These are phyloP conservation scores for Steatocranus sp. DNA, from an alignment of 2,797 vertebrate species.

Conservation along the genomic window DNA sequence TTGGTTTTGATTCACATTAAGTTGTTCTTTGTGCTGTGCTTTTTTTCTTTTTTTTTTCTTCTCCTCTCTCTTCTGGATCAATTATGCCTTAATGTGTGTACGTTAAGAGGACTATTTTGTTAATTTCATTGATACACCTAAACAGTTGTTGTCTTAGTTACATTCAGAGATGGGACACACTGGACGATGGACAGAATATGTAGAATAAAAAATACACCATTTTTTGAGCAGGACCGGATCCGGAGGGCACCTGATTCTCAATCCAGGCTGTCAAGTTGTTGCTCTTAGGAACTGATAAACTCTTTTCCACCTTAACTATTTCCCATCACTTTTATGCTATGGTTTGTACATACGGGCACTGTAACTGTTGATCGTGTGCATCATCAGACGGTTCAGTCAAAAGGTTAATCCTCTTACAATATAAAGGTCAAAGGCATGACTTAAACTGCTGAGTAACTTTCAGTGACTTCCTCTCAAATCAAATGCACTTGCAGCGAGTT, in stretches of 20 bases:
- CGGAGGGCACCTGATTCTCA: fast-evolving
- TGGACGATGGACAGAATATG: fast-evolving
- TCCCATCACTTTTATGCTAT: neutral
- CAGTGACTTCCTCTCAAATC: neutral
- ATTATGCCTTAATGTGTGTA: neutral
- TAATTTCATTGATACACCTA: neutral
- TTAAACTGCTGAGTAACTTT: neutral
- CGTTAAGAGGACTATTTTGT: neutral
- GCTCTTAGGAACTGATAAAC: neutral
- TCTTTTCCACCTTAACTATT: neutral
- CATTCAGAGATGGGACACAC: neutral
- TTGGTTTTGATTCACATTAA: neutral
- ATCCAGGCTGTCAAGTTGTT: neutral
- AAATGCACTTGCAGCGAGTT: neutral
- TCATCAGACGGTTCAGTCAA: neutral
- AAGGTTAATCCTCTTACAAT: neutral
- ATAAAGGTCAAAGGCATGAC: neutral
- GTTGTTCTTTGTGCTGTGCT: neutral
- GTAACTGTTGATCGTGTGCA: neutral
- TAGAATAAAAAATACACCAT: neutral
- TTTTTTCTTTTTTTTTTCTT: fast-evolving
- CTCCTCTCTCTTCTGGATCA: neutral
- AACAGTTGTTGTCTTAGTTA: slow-evolving; percentile 2
- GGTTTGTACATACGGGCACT: neutral
- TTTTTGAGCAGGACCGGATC: neutral